Evolutionary conservation across 2,113 vertebrate species (phyloP).

Genomic region (Chaenocephalus aceratus): DNA sequence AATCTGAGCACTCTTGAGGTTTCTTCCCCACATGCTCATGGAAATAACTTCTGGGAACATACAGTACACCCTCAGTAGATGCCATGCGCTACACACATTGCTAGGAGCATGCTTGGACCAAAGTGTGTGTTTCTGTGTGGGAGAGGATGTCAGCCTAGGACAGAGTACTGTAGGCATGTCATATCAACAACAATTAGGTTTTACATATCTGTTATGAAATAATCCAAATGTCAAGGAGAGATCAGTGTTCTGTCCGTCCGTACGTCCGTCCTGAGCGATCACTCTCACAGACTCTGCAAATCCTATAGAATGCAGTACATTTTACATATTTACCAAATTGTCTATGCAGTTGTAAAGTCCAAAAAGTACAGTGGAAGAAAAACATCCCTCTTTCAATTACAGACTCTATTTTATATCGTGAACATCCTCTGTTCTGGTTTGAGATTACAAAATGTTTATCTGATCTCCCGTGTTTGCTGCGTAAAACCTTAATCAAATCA

Average conservation of each 20-base stretch:
- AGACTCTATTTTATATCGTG: slow-evolving; percentile 11
- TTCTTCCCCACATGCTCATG: background rate
- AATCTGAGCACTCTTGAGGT: slow-evolving; percentile 48
- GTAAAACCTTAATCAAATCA: background rate
- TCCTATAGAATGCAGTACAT: background rate
- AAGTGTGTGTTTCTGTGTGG: background rate
- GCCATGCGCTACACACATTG: background rate
- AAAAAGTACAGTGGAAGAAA: background rate
- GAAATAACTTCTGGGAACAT: too few relatives aligned
- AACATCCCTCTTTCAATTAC: slow-evolving; percentile 18
- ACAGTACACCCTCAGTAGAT: too few relatives aligned
- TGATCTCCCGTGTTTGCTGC: background rate
- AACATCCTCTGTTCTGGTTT: background rate
- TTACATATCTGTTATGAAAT: slow-evolving; percentile 3
- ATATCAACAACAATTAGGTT: background rate
- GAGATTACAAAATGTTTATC: background rate
- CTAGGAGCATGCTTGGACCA: slow-evolving; percentile 29
- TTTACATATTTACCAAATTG: background rate
- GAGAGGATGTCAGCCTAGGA: slow-evolving; percentile 9
- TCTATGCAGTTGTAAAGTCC: background rate
- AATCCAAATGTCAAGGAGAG: background rate
- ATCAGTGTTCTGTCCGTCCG: background rate
- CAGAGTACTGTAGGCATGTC: background rate
- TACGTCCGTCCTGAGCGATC: background rate
- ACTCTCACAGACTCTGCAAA: background rate